phyloP scores from a whole-genome alignment of 1,140 invertebrate genomes.

The Anastrepha ludens region DNA sequence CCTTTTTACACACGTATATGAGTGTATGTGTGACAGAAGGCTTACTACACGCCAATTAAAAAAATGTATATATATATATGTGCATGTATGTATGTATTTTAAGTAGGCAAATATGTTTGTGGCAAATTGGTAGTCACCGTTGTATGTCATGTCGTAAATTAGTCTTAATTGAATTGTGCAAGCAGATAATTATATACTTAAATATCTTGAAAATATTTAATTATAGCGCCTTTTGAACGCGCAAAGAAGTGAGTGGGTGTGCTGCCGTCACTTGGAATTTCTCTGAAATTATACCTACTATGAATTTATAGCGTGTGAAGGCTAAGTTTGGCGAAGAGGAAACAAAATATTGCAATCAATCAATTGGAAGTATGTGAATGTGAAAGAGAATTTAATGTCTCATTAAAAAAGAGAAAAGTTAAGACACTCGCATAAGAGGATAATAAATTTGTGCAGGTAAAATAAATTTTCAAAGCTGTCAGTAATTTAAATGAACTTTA shows the following conservation, averaged over 20 bases:
- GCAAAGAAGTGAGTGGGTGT: background rate
- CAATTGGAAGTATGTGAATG: background rate
- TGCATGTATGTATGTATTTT: background rate
- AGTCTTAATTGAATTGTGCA: conserved; percentile 49
- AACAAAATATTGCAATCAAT: conserved; percentile 7
- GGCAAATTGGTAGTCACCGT: conserved; percentile 25
- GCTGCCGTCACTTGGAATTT: background rate
- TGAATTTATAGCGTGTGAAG: background rate
- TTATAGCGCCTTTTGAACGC: conserved; percentile 5
- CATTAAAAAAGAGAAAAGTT: too few relatives aligned
- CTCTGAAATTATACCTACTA: background rate
- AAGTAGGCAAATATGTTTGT: too few relatives aligned
- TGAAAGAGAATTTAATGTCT: too few relatives aligned
- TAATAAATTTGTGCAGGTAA: too few relatives aligned
- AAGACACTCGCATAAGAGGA: too few relatives aligned
- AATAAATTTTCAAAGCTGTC: too few relatives aligned
- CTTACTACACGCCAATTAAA: conserved; percentile 35
- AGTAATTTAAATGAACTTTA: too few relatives aligned
- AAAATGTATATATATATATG: background rate
- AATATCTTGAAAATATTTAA: conserved; percentile 48
- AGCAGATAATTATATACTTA: conserved; percentile 52
- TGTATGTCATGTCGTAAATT: conserved; percentile 44
- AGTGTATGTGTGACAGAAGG: background rate
- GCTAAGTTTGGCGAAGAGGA: background rate
- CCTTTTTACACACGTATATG: background rate